Percentiles rank a stretch among this genome's conserved stretches.
phyloP scores from a whole-genome alignment of 2,113 vertebrate genomes.

The Phalacrocorax brasilianus region DNA sequence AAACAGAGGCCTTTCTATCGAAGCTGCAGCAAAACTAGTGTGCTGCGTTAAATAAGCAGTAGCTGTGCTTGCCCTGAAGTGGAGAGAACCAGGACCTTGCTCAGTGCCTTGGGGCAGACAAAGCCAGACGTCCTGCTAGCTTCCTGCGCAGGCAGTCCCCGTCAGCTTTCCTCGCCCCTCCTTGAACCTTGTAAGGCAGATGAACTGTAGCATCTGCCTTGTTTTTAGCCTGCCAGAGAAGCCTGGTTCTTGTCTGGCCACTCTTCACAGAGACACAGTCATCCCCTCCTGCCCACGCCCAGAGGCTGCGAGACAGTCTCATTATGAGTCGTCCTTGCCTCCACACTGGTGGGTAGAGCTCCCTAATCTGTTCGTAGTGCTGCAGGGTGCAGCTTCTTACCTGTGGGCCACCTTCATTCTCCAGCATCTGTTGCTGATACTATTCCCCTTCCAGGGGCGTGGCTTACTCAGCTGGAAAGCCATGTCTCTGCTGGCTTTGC shows the following conservation, averaged over 20 bases:
- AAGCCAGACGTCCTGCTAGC: background rate
- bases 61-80: background rate
- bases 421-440: background rate
- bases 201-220: fast-evolving
- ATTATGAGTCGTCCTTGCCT: fast-evolving
- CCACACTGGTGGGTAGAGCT: background rate
- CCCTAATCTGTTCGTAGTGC: background rate
- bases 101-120: background rate
- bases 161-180: background rate
- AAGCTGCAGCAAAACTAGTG: background rate
- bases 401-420: background rate
- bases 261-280: background rate
- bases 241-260: background rate
- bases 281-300: background rate
- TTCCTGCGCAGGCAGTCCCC: background rate
- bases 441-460: background rate
- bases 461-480: background rate
- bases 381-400: background rate
- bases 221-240: background rate
- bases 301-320: background rate
- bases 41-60: background rate
- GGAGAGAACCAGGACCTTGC: background rate
- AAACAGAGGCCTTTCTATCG: background rate
- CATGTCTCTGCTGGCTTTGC: background rate
- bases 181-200: background rate